Conservation (phyloP, 2,113 vertebrate species). For the Oxygymnocypris stewartii region DNA sequence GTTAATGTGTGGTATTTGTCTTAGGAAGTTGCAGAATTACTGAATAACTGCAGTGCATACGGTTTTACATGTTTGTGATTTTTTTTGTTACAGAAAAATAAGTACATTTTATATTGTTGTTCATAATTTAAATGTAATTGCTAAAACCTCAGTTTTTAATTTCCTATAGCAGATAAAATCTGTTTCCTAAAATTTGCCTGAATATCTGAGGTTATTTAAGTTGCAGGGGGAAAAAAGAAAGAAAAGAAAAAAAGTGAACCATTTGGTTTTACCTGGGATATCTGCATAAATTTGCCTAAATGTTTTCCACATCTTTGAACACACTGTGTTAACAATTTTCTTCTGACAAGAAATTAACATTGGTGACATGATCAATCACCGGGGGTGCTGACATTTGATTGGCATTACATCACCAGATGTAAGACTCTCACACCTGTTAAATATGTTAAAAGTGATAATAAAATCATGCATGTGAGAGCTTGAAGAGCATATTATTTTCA, state of each 20-base stretch:
- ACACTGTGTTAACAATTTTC: neutral
- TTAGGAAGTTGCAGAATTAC: neutral
- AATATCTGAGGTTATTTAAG: neutral
- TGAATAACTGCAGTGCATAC: neutral
- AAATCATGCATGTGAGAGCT: slow-evolving; percentile 10
- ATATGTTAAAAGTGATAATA: slow-evolving; percentile 27
- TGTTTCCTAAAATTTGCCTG: neutral
- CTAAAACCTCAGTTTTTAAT: neutral
- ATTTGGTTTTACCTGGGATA: neutral
- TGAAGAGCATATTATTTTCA: slow-evolving; percentile 4
- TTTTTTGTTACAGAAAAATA: neutral
- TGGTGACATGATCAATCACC: slow-evolving; percentile 6
- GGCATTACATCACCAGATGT: neutral
- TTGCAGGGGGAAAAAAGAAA: neutral
- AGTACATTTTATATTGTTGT: no score
- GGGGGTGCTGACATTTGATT: slow-evolving; percentile 3
- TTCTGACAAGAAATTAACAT: neutral
- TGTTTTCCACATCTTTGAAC: neutral
- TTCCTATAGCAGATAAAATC: neutral
- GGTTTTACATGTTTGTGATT: neutral
- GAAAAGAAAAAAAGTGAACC: neutral
- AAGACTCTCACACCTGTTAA: slow-evolving; percentile 25
- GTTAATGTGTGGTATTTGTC: neutral
- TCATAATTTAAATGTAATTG: neutral
- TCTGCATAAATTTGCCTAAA: neutral